These are phyloP conservation scores for Noturus placidus DNA, from an alignment of 2,113 vertebrate species.

Conservation along the genomic window DNA sequence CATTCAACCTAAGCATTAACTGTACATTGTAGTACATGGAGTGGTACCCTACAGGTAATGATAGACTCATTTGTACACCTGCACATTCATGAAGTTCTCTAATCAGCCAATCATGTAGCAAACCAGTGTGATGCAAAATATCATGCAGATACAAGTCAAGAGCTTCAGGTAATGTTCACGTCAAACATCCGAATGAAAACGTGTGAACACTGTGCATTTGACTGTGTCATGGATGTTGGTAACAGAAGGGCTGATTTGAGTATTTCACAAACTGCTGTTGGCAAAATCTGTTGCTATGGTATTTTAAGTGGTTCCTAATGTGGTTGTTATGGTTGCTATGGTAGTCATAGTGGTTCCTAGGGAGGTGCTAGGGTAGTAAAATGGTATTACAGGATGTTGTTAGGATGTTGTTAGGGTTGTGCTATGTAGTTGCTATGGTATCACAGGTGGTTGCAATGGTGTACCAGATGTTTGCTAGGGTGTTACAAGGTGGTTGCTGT, in stretches of 20 bases:
- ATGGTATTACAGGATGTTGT: not conserved
- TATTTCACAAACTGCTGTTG: not conserved
- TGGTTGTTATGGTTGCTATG: not conserved
- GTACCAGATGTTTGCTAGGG: not conserved
- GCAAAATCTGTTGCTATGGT: not conserved
- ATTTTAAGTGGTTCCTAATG: not conserved
- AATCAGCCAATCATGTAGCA: not conserved
- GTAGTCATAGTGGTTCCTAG: not conserved
- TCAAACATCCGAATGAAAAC: not conserved
- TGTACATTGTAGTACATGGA: not conserved
- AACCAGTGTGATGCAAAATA: not conserved
- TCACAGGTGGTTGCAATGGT: not conserved
- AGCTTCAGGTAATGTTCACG: not conserved
- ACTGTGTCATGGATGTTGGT: not conserved
- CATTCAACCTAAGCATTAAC: not conserved
- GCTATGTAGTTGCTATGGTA: not conserved
- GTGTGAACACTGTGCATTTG: not conserved
- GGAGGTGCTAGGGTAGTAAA: not conserved
- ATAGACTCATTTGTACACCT: not conserved
- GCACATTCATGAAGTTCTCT: not conserved
- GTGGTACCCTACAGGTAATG: not conserved
- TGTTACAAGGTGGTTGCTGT: not conserved
- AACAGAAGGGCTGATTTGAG: not conserved
- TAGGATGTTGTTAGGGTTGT: not conserved
- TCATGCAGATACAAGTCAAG: not conserved